Evolutionary conservation across 2,113 vertebrate genomes (phyloP).

Genomic region (Triplophysa siluroides): DNA sequence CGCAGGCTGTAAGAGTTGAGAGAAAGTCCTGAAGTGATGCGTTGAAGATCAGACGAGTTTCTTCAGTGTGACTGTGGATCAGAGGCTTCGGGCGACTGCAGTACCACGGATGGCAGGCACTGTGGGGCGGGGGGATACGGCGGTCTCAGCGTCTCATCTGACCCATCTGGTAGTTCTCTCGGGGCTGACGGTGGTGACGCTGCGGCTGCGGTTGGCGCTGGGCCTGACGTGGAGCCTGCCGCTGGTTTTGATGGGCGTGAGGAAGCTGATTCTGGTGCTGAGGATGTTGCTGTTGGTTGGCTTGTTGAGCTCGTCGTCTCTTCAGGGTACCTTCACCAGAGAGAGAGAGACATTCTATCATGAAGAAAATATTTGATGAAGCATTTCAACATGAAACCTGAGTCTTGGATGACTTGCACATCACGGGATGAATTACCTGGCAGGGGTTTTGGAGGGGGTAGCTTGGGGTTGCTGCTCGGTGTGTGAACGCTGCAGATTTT

Average conservation of each 20-base stretch:
- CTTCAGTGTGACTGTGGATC: constrained; percentile 31
- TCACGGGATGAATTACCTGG: constrained; percentile 80
- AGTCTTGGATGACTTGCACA: too few relatives aligned
- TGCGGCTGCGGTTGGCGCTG: constrained; percentile 83
- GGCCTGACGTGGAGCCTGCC: constrained; percentile 59
- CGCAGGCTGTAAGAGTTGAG: too few relatives aligned
- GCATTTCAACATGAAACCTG: too few relatives aligned
- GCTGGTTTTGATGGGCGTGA: constrained; percentile 64
- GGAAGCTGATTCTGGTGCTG: constrained; percentile 46
- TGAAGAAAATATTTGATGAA: too few relatives aligned
- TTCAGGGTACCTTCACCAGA: constrained; percentile 88
- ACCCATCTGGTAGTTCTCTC: constrained; percentile 98
- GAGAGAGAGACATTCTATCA: too few relatives aligned
- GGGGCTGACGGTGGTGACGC: constrained; percentile 85
- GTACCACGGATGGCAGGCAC: constrained; percentile 97
- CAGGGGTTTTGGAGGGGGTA: constrained; percentile 97
- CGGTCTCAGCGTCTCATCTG: constrained; percentile 92
- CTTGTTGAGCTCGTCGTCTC: constrained; percentile 89
- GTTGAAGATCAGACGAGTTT: not conserved
- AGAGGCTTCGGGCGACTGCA: constrained; percentile 49
- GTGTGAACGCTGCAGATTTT: constrained; percentile 99
- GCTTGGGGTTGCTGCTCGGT: constrained; percentile 98
- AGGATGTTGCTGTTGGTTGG: constrained; percentile 65
- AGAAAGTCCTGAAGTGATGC: not conserved
- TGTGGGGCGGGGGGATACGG: constrained; percentile 73